Percentiles rank a stretch among this genome's conserved stretches.
These are phyloP conservation scores for Prionace glauca DNA, from an alignment of 2,797 vertebrate genomes.

Conservation along the genomic window DNA sequence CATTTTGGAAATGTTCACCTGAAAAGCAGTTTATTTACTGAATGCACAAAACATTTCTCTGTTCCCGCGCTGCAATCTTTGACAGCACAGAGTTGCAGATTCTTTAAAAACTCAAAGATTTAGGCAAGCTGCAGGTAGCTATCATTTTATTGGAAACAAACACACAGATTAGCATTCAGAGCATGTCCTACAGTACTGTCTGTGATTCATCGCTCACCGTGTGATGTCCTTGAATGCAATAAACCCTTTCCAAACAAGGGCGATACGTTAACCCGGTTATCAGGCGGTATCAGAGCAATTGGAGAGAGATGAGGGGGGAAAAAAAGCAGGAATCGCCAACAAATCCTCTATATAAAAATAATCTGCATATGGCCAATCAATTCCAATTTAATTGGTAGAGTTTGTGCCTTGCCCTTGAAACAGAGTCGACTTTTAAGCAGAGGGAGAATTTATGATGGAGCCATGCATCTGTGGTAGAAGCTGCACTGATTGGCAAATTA, in stretches of 20 bases:
- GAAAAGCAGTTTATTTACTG: background rate
- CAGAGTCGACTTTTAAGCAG: background rate
- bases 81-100: background rate
- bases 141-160: background rate
- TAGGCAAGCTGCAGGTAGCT: background rate
- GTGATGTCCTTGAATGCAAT: slow-evolving; percentile 25
- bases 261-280: background rate
- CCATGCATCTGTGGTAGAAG: background rate
- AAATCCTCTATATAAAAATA: background rate
- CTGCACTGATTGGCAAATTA: background rate
- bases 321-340: background rate
- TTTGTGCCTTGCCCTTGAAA: background rate
- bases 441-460: slow-evolving; percentile 1
- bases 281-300: background rate
- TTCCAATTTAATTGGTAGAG: slow-evolving; percentile 8
- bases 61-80: background rate
- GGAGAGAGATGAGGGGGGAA: too few species aligned
- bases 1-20: background rate
- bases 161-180: slow-evolving; percentile 4
- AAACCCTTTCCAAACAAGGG: background rate
- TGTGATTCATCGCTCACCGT: background rate
- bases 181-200: background rate
- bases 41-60: background rate
- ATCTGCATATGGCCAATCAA: background rate
- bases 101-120: background rate